phyloP scores from a whole-genome alignment of 2,797 vertebrate species.

The Sebastes alutus region DNA sequence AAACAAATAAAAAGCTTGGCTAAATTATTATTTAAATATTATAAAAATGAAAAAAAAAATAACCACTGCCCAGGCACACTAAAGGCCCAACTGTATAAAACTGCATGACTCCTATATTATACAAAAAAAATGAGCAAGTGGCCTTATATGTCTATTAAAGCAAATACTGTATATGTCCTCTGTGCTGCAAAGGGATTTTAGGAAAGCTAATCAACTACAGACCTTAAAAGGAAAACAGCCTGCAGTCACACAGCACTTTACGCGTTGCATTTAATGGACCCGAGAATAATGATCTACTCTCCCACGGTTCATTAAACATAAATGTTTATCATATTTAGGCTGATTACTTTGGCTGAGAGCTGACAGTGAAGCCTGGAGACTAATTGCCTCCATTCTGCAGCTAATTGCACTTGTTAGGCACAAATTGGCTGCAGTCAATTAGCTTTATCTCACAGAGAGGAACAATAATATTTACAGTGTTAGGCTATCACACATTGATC shows the following conservation, averaged over 20 bases:
- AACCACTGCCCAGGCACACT: not conserved
- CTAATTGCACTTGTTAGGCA: slow-evolving; percentile 69
- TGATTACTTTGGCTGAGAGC: slow-evolving; percentile 65
- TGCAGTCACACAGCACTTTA: slow-evolving; percentile 11
- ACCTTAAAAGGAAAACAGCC: slow-evolving; percentile 34
- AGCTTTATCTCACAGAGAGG: slow-evolving; percentile 41
- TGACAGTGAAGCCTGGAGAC: slow-evolving; percentile 23
- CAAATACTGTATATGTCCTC: slow-evolving; percentile 1
- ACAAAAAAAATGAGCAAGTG: not conserved
- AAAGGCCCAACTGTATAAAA: not conserved
- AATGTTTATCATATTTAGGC: slow-evolving; percentile 64
- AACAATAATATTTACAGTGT: slow-evolving; percentile 64
- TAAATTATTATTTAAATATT: not conserved
- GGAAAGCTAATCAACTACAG: slow-evolving; percentile 24
- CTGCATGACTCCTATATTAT: not conserved
- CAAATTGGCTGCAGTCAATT: slow-evolving; percentile 60
- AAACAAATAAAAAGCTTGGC: slow-evolving; percentile 5
- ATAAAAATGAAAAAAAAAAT: not conserved
- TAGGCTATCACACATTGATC: slow-evolving; percentile 32
- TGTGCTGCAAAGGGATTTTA: not conserved
- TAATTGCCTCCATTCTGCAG: slow-evolving; percentile 37
- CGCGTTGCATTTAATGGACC: slow-evolving; percentile 10
- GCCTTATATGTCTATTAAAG: not conserved
- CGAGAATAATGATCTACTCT: slow-evolving; percentile 25
- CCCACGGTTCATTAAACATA: slow-evolving; percentile 53